These are phyloP conservation scores for Irena cyanogastra DNA, from an alignment of 2,113 vertebrate genomes.

Conservation along the genomic window DNA sequence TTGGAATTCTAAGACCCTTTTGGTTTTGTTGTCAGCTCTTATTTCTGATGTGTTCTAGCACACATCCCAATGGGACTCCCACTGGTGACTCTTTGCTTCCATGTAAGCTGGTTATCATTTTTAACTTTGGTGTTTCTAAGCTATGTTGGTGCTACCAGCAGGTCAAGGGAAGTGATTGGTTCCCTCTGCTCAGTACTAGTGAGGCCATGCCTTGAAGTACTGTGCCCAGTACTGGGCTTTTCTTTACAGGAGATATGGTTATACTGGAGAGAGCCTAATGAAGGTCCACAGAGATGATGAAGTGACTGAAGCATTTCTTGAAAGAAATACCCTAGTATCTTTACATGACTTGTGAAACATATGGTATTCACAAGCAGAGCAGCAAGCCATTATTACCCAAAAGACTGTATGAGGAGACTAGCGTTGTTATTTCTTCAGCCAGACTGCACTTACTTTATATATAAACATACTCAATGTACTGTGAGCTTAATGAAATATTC, in stretches of 20 bases:
- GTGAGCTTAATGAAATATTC: background rate
- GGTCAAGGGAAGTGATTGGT: background rate
- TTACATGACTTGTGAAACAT: background rate
- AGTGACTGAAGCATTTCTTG: background rate
- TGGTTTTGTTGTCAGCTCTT: background rate
- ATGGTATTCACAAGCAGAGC: background rate
- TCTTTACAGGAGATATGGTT: background rate
- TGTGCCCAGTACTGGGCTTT: background rate
- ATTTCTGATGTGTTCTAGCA: background rate
- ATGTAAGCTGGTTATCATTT: background rate
- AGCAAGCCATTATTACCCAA: background rate
- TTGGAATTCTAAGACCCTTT: background rate
- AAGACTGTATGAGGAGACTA: background rate
- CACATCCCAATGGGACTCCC: accelerated
- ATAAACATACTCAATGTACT: background rate
- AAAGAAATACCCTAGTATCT: background rate
- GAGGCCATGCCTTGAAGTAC: background rate
- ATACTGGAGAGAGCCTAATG: background rate
- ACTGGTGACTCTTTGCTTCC: background rate
- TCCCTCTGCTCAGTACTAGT: background rate
- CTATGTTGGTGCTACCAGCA: background rate
- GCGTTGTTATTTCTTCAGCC: background rate
- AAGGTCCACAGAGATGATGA: background rate
- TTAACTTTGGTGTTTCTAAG: background rate
- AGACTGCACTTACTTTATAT: background rate